phyloP scores from a whole-genome alignment of 2,113 vertebrate species.

The Trichechus manatus region DNA sequence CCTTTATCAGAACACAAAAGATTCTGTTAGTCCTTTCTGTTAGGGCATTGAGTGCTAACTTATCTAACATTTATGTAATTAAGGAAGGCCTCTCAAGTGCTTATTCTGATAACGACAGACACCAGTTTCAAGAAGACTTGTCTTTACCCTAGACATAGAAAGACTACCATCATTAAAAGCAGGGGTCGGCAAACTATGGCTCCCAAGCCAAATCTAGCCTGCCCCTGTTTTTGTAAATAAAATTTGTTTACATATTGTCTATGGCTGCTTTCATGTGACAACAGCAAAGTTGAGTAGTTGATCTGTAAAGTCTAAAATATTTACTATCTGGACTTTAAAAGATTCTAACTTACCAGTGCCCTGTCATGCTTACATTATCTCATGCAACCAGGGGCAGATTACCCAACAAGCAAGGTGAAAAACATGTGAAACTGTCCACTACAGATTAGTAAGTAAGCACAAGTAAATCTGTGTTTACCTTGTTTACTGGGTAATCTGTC shows the following conservation, averaged over 20 bases:
- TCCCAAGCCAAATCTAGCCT: neutral
- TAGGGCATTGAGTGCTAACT: neutral
- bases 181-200: neutral
- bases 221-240: neutral
- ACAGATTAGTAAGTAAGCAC: too few species aligned
- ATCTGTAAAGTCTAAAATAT: neutral
- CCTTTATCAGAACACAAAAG: neutral
- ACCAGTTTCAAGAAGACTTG: neutral
- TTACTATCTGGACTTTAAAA: neutral
- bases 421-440: too few species aligned
- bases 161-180: neutral
- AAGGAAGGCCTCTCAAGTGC: neutral
- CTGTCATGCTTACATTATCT: neutral
- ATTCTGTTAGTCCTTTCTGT: neutral
- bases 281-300: neutral
- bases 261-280: neutral
- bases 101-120: neutral
- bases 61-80: neutral
- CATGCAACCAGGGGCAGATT: neutral
- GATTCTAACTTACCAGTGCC: neutral
- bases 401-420: too few species aligned
- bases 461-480: too few species aligned
- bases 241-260: neutral
- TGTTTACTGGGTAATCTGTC: too few species aligned
- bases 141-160: conserved; percentile 10